Evolutionary conservation across 2,888 invertebrate genomes (phyloP).

Genomic region (Lathronympha strigana): DNA sequence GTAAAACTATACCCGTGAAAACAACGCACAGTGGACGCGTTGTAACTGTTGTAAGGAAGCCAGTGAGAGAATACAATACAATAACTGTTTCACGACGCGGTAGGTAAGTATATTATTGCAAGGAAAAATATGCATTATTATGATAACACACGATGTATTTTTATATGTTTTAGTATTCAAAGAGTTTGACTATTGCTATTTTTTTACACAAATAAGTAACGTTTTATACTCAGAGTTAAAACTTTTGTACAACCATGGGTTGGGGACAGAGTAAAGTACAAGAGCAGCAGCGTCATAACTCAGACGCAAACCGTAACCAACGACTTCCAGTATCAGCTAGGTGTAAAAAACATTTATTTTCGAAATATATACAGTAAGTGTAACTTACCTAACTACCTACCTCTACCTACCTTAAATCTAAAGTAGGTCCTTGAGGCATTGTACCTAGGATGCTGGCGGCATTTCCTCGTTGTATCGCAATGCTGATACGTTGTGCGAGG

Average conservation of each 20-base stretch:
- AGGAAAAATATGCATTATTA: neutral
- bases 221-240: neutral
- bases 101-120: neutral
- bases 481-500: too few relatives aligned
- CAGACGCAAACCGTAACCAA: neutral
- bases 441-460: too few relatives aligned
- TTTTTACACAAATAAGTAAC: neutral
- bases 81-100: neutral
- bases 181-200: neutral
- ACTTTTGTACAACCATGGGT: slow-evolving; percentile 6
- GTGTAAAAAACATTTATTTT: too few relatives aligned
- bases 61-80: neutral
- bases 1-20: slow-evolving; percentile 6
- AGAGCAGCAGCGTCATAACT: neutral
- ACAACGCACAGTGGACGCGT: slow-evolving; percentile 15
- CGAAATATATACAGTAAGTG: too few relatives aligned
- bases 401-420: too few relatives aligned
- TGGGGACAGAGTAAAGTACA: slow-evolving; percentile 14
- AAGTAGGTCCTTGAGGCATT: too few relatives aligned
- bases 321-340: neutral
- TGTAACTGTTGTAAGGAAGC: slow-evolving; percentile 1
- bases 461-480: too few relatives aligned
- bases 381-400: too few relatives aligned
- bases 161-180: neutral
- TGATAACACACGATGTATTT: neutral